Percentiles rank a stretch among this genome's conserved stretches.
Conservation (phyloP, 2,113 vertebrate species). For the Sinosuthora webbiana region DNA sequence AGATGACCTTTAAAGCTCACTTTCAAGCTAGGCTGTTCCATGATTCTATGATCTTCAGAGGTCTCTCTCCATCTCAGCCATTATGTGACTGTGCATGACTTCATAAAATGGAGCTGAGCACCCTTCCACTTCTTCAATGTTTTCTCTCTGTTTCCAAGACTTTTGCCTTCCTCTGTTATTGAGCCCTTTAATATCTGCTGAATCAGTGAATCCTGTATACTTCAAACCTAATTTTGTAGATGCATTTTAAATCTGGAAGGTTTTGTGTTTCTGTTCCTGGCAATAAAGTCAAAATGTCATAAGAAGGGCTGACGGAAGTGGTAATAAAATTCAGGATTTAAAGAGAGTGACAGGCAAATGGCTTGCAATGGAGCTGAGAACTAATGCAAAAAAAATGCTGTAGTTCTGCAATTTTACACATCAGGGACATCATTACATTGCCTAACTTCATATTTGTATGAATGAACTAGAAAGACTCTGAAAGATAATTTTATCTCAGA, state of each 20-base stretch:
- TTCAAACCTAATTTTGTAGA: neutral
- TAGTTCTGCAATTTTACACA: neutral
- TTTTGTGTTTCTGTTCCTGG: neutral
- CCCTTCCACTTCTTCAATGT: accelerated
- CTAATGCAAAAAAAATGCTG: neutral
- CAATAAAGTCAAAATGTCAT: neutral
- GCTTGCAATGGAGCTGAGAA: neutral
- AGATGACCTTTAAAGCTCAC: neutral
- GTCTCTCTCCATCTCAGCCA: neutral
- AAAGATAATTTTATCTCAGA: neutral
- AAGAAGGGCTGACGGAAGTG: neutral
- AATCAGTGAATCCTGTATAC: neutral
- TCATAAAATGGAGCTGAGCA: neutral
- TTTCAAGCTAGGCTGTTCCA: neutral
- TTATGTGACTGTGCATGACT: neutral
- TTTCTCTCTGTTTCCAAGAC: neutral
- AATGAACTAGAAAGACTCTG: neutral
- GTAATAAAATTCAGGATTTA: neutral
- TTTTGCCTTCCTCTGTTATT: neutral
- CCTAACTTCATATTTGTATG: neutral
- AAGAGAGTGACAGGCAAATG: neutral
- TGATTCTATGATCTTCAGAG: neutral
- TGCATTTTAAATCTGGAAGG: neutral
- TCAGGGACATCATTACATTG: neutral
- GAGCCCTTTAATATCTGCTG: neutral